Evolutionary conservation across 2,888 invertebrate genomes (phyloP).

Genomic region (Polydrusus cervinus): DNA sequence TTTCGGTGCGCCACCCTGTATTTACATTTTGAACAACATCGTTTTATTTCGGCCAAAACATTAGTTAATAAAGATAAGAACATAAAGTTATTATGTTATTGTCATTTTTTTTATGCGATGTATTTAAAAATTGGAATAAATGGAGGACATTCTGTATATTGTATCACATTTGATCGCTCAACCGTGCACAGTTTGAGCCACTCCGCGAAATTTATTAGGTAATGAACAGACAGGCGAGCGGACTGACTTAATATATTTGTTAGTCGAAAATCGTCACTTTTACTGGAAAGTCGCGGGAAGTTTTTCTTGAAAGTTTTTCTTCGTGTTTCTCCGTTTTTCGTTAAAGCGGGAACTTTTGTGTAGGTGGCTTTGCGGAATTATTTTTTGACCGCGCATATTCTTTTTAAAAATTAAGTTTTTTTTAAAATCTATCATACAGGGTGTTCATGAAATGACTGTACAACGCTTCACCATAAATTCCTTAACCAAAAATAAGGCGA

Average conservation of each 20-base stretch:
- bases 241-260: slow-evolving; percentile 31
- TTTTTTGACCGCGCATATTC: not conserved
- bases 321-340: not conserved
- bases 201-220: slow-evolving; percentile 46
- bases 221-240: slow-evolving; percentile 42
- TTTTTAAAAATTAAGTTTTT: too few relatives aligned
- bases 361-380: not conserved
- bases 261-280: slow-evolving; percentile 39
- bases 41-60: too few relatives aligned
- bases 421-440: too few relatives aligned
- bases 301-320: slow-evolving; percentile 18
- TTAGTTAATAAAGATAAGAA: too few relatives aligned
- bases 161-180: slow-evolving; percentile 45
- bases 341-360: not conserved
- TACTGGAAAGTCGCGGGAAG: slow-evolving; percentile 34
- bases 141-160: slow-evolving; percentile 43
- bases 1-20: too few relatives aligned
- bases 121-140: not conserved
- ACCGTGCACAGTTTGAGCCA: slow-evolving; percentile 43
- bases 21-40: too few relatives aligned
- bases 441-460: too few relatives aligned
- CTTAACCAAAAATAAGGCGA: too few relatives aligned
- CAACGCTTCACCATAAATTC: too few relatives aligned
- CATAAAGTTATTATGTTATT: too few relatives aligned
- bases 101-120: too few relatives aligned